These are phyloP conservation scores for Fragariocoptes setiger DNA, from an alignment of 1,140 invertebrate species.

Conservation along the genomic window DNA sequence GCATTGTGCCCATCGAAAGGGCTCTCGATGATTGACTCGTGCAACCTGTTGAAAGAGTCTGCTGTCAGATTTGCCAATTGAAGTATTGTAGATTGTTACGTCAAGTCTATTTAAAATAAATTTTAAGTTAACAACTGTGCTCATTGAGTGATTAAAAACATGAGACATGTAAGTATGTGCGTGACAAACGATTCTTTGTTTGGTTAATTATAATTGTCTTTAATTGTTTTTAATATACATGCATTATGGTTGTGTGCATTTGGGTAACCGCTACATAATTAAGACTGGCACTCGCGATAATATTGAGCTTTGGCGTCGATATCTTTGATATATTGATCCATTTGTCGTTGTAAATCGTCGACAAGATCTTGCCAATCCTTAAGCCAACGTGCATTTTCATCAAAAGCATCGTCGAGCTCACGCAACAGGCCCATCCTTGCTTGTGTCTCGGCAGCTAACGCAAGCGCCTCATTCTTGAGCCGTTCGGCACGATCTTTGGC, in stretches of 20 bases:
- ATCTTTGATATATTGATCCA: slow-evolving; percentile 18
- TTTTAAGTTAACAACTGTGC: too few species aligned
- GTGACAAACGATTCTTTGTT: too few species aligned
- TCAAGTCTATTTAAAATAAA: too few species aligned
- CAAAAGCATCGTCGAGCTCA: slow-evolving; percentile 22
- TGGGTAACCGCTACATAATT: too few species aligned
- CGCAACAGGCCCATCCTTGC: slow-evolving; percentile 26
- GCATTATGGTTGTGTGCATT: too few species aligned
- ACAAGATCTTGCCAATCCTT: slow-evolving; percentile 17
- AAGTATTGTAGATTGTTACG: too few species aligned
- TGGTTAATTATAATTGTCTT: too few species aligned
- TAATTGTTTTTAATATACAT: too few species aligned
- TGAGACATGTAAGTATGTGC: too few species aligned
- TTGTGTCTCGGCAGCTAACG: slow-evolving; percentile 36
- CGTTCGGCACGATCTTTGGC: slow-evolving; percentile 35
- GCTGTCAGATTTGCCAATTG: slow-evolving; percentile 13
- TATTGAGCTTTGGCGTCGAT: slow-evolving; percentile 19
- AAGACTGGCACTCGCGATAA: slow-evolving; percentile 19
- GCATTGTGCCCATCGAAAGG: slow-evolving; percentile 1
- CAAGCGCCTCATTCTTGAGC: slow-evolving; percentile 34
- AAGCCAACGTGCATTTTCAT: slow-evolving; percentile 18
- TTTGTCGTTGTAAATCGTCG: slow-evolving; percentile 18
- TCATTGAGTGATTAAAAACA: too few species aligned
- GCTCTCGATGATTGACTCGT: slow-evolving; percentile 3
- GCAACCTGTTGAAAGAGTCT: slow-evolving; percentile 3